Evolutionary conservation across 2,888 invertebrate genomes (phyloP).

Genomic region (Prenolepis imparis): DNA sequence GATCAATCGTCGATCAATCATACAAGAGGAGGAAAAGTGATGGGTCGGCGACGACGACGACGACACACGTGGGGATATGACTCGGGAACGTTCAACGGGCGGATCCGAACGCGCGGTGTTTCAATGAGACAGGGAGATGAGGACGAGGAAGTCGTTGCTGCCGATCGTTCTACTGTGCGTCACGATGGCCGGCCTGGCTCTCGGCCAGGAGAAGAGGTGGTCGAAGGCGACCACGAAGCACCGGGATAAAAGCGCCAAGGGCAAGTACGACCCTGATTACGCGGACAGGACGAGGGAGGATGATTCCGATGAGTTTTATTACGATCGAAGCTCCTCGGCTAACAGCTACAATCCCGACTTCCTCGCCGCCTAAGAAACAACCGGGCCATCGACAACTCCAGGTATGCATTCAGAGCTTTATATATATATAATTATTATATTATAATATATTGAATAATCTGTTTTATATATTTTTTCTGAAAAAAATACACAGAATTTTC

Average conservation of each 20-base stretch:
- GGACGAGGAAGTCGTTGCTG: slow-evolving; percentile 76
- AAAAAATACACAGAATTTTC: no score
- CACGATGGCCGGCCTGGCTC: slow-evolving; percentile 61
- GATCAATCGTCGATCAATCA: slow-evolving; percentile 62
- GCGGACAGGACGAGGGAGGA: slow-evolving; percentile 30
- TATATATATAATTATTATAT: no score
- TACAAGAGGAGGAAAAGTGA: slow-evolving; percentile 50
- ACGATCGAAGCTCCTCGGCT: not conserved
- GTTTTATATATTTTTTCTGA: no score
- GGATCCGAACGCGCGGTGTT: slow-evolving; percentile 72
- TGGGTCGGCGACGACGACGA: slow-evolving; percentile 49
- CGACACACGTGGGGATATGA: slow-evolving; percentile 51
- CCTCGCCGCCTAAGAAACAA: slow-evolving; percentile 65
- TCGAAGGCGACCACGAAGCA: slow-evolving; percentile 59
- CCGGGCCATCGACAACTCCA: slow-evolving; percentile 74
- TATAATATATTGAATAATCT: no score
- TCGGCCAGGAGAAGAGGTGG: slow-evolving; percentile 65
- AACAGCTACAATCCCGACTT: not conserved
- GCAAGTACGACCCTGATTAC: slow-evolving; percentile 66
- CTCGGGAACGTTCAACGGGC: slow-evolving; percentile 66
- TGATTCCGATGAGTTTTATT: not conserved
- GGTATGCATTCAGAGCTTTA: no score
- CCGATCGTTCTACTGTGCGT: slow-evolving; percentile 71
- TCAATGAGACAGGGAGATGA: slow-evolving; percentile 81
- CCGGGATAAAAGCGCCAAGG: slow-evolving; percentile 66